These are phyloP conservation scores for Trypoxylon attenuatum DNA, from an alignment of 2,888 invertebrate species.

Conservation along the genomic window DNA sequence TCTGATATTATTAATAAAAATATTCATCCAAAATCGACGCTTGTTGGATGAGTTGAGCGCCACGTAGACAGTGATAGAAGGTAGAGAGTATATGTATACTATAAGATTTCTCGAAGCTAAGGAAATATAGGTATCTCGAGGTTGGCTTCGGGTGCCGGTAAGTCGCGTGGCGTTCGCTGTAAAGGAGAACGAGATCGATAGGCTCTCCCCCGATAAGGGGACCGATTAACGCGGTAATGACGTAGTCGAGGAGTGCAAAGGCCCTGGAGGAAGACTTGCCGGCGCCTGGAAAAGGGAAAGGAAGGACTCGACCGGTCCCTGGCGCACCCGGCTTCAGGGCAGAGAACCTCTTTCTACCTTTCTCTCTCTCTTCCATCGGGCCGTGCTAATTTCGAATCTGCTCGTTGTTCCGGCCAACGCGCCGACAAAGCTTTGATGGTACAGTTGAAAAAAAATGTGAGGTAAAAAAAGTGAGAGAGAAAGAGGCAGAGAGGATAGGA, in stretches of 20 bases:
- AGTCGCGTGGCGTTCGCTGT: conserved; percentile 30
- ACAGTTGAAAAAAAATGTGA: conserved; percentile 42
- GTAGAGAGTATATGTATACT: too few relatives aligned
- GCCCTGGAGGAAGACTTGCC: conserved; percentile 37
- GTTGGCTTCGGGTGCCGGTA: too few relatives aligned
- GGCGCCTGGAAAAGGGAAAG: conserved; percentile 46
- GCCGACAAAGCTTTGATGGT: conserved; percentile 63
- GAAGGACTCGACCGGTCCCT: conserved; percentile 35
- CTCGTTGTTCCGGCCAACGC: conserved; percentile 64
- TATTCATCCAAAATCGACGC: too few relatives aligned
- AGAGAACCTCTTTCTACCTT: neutral
- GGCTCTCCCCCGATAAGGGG: conserved; percentile 33
- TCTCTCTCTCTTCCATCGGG: conserved; percentile 48
- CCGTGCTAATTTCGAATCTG: conserved; percentile 62
- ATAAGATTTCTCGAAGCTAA: too few relatives aligned
- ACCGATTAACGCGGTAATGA: conserved; percentile 49
- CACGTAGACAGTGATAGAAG: too few relatives aligned
- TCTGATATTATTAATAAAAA: too few relatives aligned
- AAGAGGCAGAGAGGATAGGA: conserved; percentile 8
- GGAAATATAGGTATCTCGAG: too few relatives aligned
- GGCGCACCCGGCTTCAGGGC: neutral
- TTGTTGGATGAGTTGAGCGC: too few relatives aligned
- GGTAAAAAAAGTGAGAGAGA: conserved; percentile 12
- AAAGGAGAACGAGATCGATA: conserved; percentile 36
- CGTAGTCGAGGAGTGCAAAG: conserved; percentile 42